Conservation (phyloP, 2,888 invertebrate species). For the Agrypnus murinus region DNA sequence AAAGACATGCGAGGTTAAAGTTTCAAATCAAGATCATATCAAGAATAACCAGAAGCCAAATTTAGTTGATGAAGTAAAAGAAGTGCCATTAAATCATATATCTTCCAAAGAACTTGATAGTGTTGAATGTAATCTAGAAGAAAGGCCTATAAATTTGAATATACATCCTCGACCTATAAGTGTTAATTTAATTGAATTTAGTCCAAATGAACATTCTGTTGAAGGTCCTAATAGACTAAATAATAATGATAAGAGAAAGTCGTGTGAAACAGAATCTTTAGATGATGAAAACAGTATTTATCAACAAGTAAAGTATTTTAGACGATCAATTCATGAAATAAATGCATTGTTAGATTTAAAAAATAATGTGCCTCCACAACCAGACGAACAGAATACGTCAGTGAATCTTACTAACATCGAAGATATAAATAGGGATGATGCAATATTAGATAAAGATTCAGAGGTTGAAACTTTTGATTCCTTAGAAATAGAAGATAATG, state of each 20-base stretch:
- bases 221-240: conserved; percentile 48
- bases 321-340: conserved; percentile 83
- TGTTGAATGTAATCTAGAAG: neutral
- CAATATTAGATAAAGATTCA: conserved; percentile 37
- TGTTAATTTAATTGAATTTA: conserved; percentile 66
- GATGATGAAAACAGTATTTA: conserved; percentile 75
- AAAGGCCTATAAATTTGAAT: conserved; percentile 39
- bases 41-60: neutral
- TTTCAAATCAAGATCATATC: neutral
- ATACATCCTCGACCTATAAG: conserved; percentile 56
- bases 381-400: conserved; percentile 12
- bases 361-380: conserved; percentile 52
- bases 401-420: neutral
- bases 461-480: conserved; percentile 62
- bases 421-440: conserved; percentile 31
- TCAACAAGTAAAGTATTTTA: conserved; percentile 85
- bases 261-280: conserved; percentile 64
- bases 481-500: conserved; percentile 61
- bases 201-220: conserved; percentile 54
- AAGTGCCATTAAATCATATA: conserved; percentile 9
- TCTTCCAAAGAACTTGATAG: conserved; percentile 2
- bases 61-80: neutral
- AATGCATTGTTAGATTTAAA: conserved; percentile 75
- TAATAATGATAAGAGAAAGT: conserved; percentile 67
- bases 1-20: neutral